A percentile compares a stretch with the other conserved stretches of the same genome.
These are phyloP conservation scores for Triops longicaudatus DNA, from an alignment of 1,140 invertebrate genomes.

Conservation along the genomic window DNA sequence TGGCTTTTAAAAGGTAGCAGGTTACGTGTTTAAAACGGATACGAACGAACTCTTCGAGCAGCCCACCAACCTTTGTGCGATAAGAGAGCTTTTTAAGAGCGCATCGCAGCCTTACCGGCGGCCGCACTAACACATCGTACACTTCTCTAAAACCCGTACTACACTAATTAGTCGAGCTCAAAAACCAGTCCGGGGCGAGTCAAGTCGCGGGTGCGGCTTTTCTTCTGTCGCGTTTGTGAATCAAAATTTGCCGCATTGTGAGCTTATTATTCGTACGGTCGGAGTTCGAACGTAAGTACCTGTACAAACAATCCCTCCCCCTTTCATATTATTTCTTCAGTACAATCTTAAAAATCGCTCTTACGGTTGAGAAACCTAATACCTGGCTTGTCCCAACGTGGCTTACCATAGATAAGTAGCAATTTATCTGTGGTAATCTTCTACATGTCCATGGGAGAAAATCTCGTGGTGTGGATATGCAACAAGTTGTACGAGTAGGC, in stretches of 20 bases:
- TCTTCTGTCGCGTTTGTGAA: not conserved
- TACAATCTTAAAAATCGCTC: no score
- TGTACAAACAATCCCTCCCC: not conserved
- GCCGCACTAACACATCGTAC: not conserved
- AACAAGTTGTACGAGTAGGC: no score
- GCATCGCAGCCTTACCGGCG: not conserved
- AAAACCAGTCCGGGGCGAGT: not conserved
- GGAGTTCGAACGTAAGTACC: not conserved
- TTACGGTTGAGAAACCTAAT: no score
- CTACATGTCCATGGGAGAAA: no score
- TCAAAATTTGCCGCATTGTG: not conserved
- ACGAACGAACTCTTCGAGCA: no score
- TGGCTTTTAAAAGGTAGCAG: not conserved
- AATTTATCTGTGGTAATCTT: no score
- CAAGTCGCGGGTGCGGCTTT: not conserved
- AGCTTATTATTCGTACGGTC: not conserved
- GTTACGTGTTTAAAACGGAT: not conserved
- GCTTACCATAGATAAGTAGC: no score
- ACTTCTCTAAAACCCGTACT: not conserved
- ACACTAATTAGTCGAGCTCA: not conserved
- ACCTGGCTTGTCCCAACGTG: no score
- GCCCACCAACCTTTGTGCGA: not conserved
- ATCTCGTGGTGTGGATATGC: no score
- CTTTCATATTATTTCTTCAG: no score
- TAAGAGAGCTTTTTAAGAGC: not conserved